Evolutionary conservation across 2,797 vertebrate species (phyloP).

Genomic region (Pantherophis alleghaniensis): DNA sequence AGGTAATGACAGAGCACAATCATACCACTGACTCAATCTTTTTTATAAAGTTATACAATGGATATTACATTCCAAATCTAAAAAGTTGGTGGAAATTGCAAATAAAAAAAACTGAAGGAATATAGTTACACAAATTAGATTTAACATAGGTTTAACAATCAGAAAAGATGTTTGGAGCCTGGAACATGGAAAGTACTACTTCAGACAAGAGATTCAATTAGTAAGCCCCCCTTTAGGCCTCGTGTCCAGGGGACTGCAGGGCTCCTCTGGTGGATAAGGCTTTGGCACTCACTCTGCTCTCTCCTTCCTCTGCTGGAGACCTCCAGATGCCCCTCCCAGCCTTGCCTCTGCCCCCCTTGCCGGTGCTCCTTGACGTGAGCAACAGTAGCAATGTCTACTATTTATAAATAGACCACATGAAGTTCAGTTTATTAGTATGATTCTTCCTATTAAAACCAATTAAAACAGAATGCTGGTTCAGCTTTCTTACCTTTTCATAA

Average conservation of each 20-base stretch:
- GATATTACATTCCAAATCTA: not conserved
- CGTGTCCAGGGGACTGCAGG: not conserved
- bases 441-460: not conserved
- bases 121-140: not conserved
- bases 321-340: not conserved
- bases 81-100: not conserved
- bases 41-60: not conserved
- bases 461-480: not conserved
- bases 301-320: not conserved
- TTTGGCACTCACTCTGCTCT: not conserved
- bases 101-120: not conserved
- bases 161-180: not conserved
- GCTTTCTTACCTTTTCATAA: slow-evolving; percentile 91
- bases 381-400: not conserved
- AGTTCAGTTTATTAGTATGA: not conserved
- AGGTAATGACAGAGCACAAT: not conserved
- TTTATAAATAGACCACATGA: not conserved
- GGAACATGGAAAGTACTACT: not conserved
- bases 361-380: not conserved
- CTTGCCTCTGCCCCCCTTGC: not conserved
- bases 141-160: not conserved
- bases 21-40: not conserved
- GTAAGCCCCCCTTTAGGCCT: not conserved
- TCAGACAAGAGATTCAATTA: not conserved
- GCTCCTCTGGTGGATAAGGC: not conserved